Conservation (phyloP, 2,888 invertebrate species). For the Caprella mutica region DNA sequence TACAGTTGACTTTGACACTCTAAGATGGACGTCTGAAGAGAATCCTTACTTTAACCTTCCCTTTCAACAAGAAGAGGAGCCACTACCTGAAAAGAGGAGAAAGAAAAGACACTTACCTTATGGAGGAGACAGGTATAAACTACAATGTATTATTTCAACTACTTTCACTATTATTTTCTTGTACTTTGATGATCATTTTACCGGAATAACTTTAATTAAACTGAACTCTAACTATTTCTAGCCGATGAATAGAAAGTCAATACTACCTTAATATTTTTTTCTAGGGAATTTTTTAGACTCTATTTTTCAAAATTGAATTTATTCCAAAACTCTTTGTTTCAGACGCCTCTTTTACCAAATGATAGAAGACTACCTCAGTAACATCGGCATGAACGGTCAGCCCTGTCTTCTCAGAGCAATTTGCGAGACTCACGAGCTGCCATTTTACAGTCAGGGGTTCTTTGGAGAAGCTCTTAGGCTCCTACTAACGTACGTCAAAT, state of each 20-base stretch:
- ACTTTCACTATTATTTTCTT: no score
- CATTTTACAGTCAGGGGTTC: conserved; percentile 57
- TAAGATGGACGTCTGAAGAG: conserved; percentile 1
- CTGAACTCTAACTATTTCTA: no score
- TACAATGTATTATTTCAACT: no score
- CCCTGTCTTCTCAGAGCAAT: conserved; percentile 70
- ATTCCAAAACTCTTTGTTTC: conserved; percentile 37
- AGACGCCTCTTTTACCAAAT: conserved; percentile 64
- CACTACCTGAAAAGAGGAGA: not conserved
- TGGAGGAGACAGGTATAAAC: conserved; percentile 3
- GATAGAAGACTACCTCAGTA: conserved; percentile 65
- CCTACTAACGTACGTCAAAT: conserved; percentile 67
- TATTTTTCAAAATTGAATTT: no score
- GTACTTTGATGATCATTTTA: no score
- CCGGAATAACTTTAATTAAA: no score
- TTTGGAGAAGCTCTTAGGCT: conserved; percentile 69
- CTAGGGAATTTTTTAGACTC: no score
- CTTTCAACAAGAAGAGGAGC: not conserved
- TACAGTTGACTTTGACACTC: conserved; percentile 5
- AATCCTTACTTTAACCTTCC: conserved; percentile 1
- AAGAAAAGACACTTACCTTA: conserved; percentile 4
- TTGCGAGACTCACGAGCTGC: conserved; percentile 72
- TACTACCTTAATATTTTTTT: no score
- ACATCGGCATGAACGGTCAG: conserved; percentile 68
- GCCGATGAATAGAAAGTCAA: no score